Percentiles rank a stretch among this genome's conserved stretches.
Conservation (phyloP, 2,888 invertebrate genomes). For the Acanthosepion pharaonis region DNA sequence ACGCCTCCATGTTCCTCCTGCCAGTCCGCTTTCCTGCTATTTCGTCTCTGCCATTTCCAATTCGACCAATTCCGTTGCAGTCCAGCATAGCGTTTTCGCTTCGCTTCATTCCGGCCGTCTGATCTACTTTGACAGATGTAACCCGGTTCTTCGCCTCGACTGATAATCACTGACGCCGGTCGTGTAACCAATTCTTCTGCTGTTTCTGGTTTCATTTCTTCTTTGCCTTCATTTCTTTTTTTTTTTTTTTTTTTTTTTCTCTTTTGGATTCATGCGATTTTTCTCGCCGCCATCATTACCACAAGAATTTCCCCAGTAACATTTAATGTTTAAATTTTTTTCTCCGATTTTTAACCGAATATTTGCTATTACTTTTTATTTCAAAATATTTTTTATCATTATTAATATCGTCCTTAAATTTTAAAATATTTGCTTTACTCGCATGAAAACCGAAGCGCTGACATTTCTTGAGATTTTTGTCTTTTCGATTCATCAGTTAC, state of each 20-base stretch:
- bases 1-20: neutral
- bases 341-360: no score
- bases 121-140: constrained; percentile 17
- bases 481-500: no score
- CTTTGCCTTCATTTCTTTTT: neutral
- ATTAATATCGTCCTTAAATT: no score
- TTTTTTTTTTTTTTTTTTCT: neutral
- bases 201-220: neutral
- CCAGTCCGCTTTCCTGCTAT: neutral
- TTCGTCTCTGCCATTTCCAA: neutral
- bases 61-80: neutral
- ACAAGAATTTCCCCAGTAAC: no score
- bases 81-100: neutral
- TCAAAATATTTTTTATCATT: no score
- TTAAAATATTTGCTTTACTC: no score
- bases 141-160: neutral
- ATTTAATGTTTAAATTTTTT: no score
- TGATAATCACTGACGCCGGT: neutral
- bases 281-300: no score
- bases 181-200: neutral
- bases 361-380: no score
- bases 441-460: no score
- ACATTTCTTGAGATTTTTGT: no score
- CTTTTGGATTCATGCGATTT: no score
- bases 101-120: neutral